A percentile compares a stretch with the other conserved stretches of the same genome.
phyloP scores from a whole-genome alignment of 2,888 invertebrate species.

The Germaria angustata region DNA sequence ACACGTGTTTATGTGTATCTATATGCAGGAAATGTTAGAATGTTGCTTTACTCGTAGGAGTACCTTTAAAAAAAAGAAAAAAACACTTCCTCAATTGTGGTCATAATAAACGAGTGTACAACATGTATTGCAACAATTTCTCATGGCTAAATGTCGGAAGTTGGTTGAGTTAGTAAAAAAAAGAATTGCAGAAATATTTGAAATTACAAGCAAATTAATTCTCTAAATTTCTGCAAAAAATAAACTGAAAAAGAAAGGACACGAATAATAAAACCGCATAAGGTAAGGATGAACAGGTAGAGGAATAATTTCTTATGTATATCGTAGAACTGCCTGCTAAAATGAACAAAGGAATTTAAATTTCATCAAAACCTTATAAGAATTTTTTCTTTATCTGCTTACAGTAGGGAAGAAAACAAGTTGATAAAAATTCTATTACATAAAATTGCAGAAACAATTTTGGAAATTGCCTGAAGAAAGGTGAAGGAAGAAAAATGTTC shows the following conservation, averaged over 20 bases:
- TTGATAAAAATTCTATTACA: too few species aligned
- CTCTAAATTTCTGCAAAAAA: not conserved
- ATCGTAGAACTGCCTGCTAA: not conserved
- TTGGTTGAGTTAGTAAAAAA: constrained; percentile 39
- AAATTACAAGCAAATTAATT: constrained; percentile 28
- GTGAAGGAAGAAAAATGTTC: too few species aligned
- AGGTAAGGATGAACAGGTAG: not conserved
- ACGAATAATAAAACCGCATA: not conserved
- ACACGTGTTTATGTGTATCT: not conserved
- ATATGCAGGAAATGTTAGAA: constrained; percentile 18
- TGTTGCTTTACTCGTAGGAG: not conserved
- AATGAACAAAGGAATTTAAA: not conserved
- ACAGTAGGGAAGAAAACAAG: too few species aligned
- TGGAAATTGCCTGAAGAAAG: too few species aligned
- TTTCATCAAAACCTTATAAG: not conserved
- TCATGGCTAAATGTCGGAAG: constrained; percentile 62
- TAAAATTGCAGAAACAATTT: too few species aligned
- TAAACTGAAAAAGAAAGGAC: not conserved
- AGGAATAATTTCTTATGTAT: not conserved
- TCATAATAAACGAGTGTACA: constrained; percentile 24
- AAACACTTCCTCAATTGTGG: constrained; percentile 20
- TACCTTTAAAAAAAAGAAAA: not conserved
- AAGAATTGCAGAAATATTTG: not conserved
- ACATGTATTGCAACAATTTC: constrained; percentile 55
- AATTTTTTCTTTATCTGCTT: too few species aligned